Evolutionary conservation across 2,888 invertebrate species (phyloP).

Genomic region (Chironomus tentans): DNA sequence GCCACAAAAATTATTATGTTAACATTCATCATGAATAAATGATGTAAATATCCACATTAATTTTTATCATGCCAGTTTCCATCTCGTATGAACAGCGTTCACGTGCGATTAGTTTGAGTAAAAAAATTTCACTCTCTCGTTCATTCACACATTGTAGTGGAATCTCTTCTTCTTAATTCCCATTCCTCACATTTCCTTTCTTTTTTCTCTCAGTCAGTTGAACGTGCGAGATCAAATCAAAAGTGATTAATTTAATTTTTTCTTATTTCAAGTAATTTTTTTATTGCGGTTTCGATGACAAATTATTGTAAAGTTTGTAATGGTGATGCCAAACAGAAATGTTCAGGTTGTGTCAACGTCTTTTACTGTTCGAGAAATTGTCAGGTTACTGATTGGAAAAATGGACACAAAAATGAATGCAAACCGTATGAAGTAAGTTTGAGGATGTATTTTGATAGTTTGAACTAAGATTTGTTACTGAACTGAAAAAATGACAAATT

Average conservation of each 20-base stretch:
- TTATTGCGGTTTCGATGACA: conserved; percentile 24
- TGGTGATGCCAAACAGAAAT: conserved; percentile 52
- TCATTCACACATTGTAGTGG: neutral
- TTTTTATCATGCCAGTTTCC: too few species aligned
- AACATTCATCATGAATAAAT: too few species aligned
- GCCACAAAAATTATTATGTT: too few species aligned
- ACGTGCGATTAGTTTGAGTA: neutral
- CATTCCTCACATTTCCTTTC: neutral
- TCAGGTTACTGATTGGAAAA: conserved; percentile 62
- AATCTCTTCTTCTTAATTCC: neutral
- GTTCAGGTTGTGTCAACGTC: conserved; percentile 57
- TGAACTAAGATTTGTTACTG: too few species aligned
- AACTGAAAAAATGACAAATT: neutral
- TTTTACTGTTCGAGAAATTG: conserved; percentile 63
- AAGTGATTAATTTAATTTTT: conserved; percentile 5
- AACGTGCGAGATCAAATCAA: neutral
- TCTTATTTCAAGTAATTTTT: neutral
- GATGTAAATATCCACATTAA: too few species aligned
- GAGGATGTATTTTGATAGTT: too few species aligned
- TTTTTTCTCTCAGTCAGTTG: neutral
- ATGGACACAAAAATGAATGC: conserved; percentile 56
- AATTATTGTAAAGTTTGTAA: conserved; percentile 55
- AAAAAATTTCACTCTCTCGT: neutral
- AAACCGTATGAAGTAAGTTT: conserved; percentile 40
- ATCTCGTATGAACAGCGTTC: neutral